Percentiles rank a stretch among this genome's conserved stretches.
phyloP scores from a whole-genome alignment of 2,113 vertebrate genomes.

The Cinclus mexicanus region DNA sequence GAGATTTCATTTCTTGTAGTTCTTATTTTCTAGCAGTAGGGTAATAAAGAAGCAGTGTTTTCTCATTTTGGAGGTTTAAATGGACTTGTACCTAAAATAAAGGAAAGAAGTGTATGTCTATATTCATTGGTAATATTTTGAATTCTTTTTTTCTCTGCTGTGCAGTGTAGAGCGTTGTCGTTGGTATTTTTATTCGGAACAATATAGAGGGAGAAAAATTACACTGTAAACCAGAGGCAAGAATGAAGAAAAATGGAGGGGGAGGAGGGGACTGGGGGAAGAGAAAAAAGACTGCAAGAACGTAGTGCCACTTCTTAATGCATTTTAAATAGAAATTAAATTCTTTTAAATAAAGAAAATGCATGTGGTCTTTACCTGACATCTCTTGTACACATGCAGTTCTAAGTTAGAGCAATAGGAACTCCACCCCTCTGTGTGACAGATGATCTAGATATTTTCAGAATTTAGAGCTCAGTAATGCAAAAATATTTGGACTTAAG shows the following conservation, averaged over 20 bases:
- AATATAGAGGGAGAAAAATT: neutral
- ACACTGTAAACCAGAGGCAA: neutral
- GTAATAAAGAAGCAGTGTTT: neutral
- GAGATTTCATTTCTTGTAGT: neutral
- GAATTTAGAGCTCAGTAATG: neutral
- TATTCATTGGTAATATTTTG: neutral
- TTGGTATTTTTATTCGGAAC: neutral
- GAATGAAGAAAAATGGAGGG: neutral
- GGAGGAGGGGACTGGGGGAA: neutral
- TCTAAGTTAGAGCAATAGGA: neutral
- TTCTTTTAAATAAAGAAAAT: neutral
- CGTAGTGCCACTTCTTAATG: neutral
- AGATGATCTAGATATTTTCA: neutral
- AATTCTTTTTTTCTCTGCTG: neutral
- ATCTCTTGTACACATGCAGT: neutral
- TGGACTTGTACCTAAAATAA: neutral
- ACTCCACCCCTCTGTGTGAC: rapidly evolving
- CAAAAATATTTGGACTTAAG: neutral
- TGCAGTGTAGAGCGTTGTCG: neutral
- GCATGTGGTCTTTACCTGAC: neutral
- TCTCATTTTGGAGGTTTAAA: neutral
- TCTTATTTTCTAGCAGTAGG: neutral
- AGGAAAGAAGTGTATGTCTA: neutral
- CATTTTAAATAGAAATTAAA: neutral
- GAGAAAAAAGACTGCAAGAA: neutral